These are phyloP conservation scores for Drosophila serrata DNA, from an alignment of 1,140 invertebrate species.

Conservation along the genomic window DNA sequence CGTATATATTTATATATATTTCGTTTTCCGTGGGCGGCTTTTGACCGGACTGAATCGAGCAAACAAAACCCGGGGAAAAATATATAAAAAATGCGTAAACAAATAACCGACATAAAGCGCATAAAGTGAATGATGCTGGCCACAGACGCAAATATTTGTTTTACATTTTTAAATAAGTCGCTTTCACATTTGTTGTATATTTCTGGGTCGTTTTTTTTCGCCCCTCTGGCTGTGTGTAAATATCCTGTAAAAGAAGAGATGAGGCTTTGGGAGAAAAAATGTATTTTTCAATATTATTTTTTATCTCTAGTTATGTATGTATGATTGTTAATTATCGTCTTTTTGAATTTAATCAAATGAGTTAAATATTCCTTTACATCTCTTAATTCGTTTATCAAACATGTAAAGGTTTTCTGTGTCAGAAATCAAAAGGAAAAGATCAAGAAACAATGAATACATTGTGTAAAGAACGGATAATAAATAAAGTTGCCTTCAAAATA, in stretches of 20 bases:
- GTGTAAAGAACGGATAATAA: background rate
- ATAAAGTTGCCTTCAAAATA: background rate
- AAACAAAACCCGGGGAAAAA: constrained; percentile 27
- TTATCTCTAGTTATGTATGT: background rate
- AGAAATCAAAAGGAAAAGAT: background rate
- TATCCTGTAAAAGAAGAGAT: constrained; percentile 21
- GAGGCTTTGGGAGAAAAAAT: background rate
- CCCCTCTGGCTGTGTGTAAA: background rate
- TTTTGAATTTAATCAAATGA: background rate
- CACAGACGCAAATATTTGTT: constrained; percentile 76
- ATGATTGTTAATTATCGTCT: background rate
- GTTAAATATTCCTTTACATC: background rate
- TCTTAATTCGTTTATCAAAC: background rate
- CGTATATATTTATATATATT: background rate
- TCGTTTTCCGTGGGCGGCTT: background rate
- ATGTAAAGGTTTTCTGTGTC: background rate
- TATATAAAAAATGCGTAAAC: constrained; percentile 45
- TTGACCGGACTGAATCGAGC: constrained; percentile 4
- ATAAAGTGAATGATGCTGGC: constrained; percentile 56
- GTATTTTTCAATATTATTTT: background rate
- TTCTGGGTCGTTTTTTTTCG: constrained; percentile 4
- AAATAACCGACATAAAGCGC: constrained; percentile 46
- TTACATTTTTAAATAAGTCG: constrained; percentile 79
- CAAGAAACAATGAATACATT: background rate
- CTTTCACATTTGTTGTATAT: constrained; percentile 52